Conservation (phyloP, 2,797 vertebrate species). For the Prionace glauca region DNA sequence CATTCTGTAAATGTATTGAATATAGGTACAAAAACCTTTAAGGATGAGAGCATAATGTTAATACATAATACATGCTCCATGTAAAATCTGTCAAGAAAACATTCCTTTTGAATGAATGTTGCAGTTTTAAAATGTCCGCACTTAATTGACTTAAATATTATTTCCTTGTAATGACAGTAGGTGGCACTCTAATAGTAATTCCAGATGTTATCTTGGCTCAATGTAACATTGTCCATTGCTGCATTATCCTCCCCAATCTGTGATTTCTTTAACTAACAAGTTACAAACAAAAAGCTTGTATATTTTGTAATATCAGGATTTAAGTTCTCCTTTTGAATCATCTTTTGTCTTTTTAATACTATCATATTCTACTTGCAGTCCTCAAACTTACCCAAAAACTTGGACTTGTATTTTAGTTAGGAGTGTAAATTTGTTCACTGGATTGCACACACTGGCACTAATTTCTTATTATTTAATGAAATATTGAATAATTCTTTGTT, state of each 20-base stretch:
- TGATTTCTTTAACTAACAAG: not conserved
- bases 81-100: not conserved
- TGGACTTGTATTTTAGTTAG: not conserved
- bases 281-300: not conserved
- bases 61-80: not conserved
- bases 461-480: not conserved
- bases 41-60: not conserved
- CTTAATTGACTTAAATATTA: not conserved
- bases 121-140: not conserved
- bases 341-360: not conserved
- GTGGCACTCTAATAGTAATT: not conserved
- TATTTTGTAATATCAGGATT: not conserved
- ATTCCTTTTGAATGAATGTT: not conserved
- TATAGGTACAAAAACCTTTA: not conserved
- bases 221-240: not conserved
- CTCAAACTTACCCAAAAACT: not conserved
- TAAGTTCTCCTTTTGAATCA: not conserved
- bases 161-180: not conserved
- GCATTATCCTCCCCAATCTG: not conserved
- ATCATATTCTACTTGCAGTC: not conserved
- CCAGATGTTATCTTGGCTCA: not conserved
- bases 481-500: not conserved
- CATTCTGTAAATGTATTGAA: not conserved
- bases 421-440: not conserved
- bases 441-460: not conserved